Evolutionary conservation across 2,113 vertebrate genomes (phyloP), one percentile per base, ranked within the genome.

Genomic region (Pleuronectes platessa): DNA sequence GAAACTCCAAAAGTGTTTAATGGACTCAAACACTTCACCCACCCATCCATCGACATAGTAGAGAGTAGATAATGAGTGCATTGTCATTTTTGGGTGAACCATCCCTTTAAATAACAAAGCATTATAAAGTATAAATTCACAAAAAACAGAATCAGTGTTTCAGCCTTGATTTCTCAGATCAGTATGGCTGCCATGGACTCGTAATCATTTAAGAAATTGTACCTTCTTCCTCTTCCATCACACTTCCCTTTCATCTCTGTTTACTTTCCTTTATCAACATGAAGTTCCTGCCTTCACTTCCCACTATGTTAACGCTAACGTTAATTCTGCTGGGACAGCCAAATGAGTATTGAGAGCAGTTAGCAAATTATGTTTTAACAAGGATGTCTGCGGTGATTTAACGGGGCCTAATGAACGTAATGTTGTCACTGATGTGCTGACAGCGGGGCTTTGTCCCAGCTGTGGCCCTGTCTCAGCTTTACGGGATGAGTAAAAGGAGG

Each of bases 301-400:
- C 61, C 75, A 70, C 76, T 84, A 76, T 54, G 51, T 54, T 54
- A 21, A 54, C n/a, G 51, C 10, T 54, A 54, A 84, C 47, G 68
- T 85, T 86, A 89, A 88, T 90, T 74, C 83, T 85, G 66, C 69
- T 35, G 77, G 75, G 81, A 84, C 71, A 69, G 65, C 60, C 21
- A 37, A 85, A 88, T 79, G 56, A 86, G 64, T 86, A 81, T 82
- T 58, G 83, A 85, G 78, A 86, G 76, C 72, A 91, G 91, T 91
- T 84, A 88, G 86, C 67, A 76, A 90, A 90, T 90, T 59, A 82
- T 76, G 51, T 84, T 89, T 87, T 92, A 88, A 91, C 83, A 83
- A 87, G 83, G 68, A 74, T 71, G 84, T 79, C 83, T 79, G 85
- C 37, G 74, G 81, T 79, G 83, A 81, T 88, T 66, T 90, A 91